Evolutionary conservation across 2,888 invertebrate species (phyloP).

Genomic region (Heliconius ismenius): DNA sequence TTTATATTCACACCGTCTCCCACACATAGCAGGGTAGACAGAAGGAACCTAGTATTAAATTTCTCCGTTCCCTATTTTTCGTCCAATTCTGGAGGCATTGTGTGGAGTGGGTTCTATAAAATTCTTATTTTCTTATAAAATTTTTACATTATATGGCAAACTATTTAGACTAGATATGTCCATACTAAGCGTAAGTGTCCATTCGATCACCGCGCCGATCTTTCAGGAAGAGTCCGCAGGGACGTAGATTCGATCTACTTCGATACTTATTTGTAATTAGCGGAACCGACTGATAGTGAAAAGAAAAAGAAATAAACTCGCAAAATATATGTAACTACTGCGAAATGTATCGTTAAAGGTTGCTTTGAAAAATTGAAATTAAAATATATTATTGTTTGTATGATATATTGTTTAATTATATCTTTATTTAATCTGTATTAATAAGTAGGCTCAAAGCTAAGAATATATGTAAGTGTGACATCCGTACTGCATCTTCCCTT

Average conservation of each 20-base stretch:
- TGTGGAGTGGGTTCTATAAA: no score
- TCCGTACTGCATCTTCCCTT: no score
- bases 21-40: no score
- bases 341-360: background rate
- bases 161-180: no score
- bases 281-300: slow-evolving; percentile 39
- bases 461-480: no score
- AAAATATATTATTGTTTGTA: background rate
- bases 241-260: slow-evolving; percentile 57
- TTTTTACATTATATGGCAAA: background rate
- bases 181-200: slow-evolving; percentile 13
- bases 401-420: background rate
- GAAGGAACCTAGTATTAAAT: no score
- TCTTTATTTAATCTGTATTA: no score
- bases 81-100: no score
- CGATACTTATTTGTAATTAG: slow-evolving; percentile 55
- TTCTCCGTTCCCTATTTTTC: no score
- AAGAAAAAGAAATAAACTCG: slow-evolving; percentile 26
- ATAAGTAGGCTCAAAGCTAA: no score
- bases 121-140: no score
- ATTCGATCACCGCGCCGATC: slow-evolving; percentile 51
- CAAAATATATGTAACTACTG: background rate
- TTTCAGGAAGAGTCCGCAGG: slow-evolving; percentile 57
- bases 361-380: background rate
- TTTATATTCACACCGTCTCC: no score